These are phyloP conservation scores for Cettia cetti DNA, from an alignment of 2,113 vertebrate species.

Conservation along the genomic window DNA sequence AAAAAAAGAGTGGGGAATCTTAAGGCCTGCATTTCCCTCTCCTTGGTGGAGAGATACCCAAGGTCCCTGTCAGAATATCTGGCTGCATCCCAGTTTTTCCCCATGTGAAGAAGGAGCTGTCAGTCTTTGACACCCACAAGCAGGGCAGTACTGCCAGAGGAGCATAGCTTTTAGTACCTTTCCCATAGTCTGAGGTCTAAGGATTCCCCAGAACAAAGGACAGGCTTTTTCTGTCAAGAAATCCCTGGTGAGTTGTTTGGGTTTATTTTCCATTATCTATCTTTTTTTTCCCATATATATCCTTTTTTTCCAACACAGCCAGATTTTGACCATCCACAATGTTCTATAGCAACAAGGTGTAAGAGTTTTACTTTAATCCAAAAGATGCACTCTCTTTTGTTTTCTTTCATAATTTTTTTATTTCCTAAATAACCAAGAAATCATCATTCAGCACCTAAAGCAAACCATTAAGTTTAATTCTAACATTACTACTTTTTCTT, in stretches of 20 bases:
- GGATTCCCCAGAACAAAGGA: not conserved
- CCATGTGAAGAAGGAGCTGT: not conserved
- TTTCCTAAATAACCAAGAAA: not conserved
- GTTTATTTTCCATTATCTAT: not conserved
- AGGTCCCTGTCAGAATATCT: not conserved
- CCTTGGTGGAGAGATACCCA: not conserved
- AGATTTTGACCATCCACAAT: not conserved
- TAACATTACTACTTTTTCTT: not conserved
- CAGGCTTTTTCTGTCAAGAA: not conserved
- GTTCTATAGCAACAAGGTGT: not conserved
- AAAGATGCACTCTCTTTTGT: not conserved
- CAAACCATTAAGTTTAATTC: not conserved
- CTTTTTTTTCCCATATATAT: not conserved
- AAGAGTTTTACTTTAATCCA: not conserved
- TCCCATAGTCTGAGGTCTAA: not conserved
- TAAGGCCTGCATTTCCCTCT: not conserved
- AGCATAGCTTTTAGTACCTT: rapidly evolving
- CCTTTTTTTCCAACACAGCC: not conserved
- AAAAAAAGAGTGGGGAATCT: not conserved
- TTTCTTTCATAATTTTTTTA: not conserved
- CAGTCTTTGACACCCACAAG: not conserved
- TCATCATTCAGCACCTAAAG: not conserved
- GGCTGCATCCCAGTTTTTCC: not conserved
- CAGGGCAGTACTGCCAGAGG: rapidly evolving
- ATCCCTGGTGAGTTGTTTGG: not conserved